These are phyloP conservation scores for Aphidius colemani DNA, from an alignment of 2,888 invertebrate genomes.

Conservation along the genomic window DNA sequence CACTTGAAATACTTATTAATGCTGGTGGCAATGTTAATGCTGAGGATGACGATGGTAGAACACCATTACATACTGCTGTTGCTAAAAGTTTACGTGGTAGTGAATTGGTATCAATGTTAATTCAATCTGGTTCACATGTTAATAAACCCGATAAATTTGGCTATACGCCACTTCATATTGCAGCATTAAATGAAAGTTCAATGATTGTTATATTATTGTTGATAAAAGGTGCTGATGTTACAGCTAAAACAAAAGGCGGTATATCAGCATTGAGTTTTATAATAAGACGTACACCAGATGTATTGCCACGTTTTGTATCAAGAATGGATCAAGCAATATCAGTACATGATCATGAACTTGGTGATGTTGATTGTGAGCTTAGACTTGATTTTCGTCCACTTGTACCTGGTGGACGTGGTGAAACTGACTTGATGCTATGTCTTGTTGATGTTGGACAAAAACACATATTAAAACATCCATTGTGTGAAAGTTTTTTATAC, in stretches of 20 bases:
- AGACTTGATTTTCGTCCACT: conserved; percentile 68
- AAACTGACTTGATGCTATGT: conserved; percentile 67
- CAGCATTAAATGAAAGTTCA: conserved; percentile 82
- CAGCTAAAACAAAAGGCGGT: conserved; percentile 79
- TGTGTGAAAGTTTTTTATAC: conserved; percentile 83
- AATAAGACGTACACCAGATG: conserved; percentile 82
- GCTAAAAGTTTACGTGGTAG: conserved; percentile 67
- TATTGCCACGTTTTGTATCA: conserved; percentile 72
- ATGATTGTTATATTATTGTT: conserved; percentile 75
- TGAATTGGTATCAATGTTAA: conserved; percentile 49
- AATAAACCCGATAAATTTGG: conserved; percentile 80
- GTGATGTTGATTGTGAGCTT: conserved; percentile 84
- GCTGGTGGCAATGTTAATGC: conserved; percentile 70
- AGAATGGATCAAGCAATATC: conserved; percentile 78
- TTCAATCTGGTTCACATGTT: conserved; percentile 71
- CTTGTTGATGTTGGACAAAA: conserved; percentile 75
- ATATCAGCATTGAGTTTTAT: conserved; percentile 81
- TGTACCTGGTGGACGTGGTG: conserved; percentile 55
- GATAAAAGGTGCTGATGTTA: conserved; percentile 80
- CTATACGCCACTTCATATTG: conserved; percentile 83
- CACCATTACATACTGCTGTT: conserved; percentile 80
- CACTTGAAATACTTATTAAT: conserved; percentile 72
- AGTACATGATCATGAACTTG: conserved; percentile 81
- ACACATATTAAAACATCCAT: conserved; percentile 79
- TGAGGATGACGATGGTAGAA: conserved; percentile 75